Evolutionary conservation across 1,140 invertebrate species (phyloP).

Genomic region (Musca domestica): DNA sequence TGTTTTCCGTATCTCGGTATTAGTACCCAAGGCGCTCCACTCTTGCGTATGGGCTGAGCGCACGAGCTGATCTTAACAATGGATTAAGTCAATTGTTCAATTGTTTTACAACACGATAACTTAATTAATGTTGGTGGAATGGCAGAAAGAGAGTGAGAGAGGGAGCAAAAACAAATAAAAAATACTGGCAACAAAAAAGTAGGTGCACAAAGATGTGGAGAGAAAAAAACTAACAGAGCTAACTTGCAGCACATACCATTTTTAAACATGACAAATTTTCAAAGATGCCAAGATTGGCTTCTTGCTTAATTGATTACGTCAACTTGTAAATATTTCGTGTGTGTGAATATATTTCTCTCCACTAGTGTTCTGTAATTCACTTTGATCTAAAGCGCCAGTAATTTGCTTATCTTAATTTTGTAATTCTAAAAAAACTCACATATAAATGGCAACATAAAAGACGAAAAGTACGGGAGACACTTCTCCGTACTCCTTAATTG

Average conservation of each 20-base stretch:
- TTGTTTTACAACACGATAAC: slow-evolving; percentile 22
- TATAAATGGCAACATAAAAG: too few relatives aligned
- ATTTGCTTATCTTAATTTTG: slow-evolving; percentile 47
- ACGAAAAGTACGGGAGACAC: too few relatives aligned
- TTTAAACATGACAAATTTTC: slow-evolving; percentile 21
- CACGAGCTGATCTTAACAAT: slow-evolving; percentile 21
- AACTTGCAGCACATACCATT: too few relatives aligned
- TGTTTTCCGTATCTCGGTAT: too few relatives aligned
- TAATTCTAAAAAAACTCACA: too few relatives aligned
- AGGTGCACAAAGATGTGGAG: neutral
- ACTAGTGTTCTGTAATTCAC: slow-evolving; percentile 22
- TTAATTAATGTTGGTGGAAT: slow-evolving; percentile 10
- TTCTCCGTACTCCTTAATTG: too few relatives aligned
- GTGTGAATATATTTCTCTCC: neutral
- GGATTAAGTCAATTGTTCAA: slow-evolving; percentile 22
- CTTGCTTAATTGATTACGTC: neutral
- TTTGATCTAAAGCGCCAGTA: slow-evolving; percentile 51
- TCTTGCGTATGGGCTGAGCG: neutral
- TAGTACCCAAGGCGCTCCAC: too few relatives aligned
- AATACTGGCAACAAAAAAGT: neutral
- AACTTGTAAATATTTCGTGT: neutral
- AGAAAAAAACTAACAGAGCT: neutral
- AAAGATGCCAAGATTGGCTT: neutral
- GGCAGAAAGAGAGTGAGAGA: too few relatives aligned
- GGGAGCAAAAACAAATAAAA: neutral